Percentiles rank a stretch among this genome's conserved stretches.
Evolutionary conservation across 2,888 invertebrate species (phyloP).

Genomic region (Lepetodrilus schrolli): DNA sequence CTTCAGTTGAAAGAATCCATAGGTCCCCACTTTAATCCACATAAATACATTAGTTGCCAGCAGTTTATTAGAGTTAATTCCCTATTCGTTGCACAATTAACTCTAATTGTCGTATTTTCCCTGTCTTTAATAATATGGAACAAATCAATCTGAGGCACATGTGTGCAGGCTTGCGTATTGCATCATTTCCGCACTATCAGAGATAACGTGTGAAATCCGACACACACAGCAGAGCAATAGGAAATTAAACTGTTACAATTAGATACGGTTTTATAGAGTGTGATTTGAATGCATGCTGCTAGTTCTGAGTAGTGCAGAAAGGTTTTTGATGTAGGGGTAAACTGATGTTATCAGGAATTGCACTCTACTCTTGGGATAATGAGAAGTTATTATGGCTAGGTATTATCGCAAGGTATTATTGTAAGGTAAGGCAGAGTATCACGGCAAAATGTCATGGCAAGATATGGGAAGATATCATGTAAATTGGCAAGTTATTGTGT

Average conservation of each 20-base stretch:
- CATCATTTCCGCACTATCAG: constrained; percentile 8
- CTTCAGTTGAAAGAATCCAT: neutral
- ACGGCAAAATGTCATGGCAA: too few species aligned
- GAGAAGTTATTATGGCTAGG: too few species aligned
- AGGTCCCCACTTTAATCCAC: neutral
- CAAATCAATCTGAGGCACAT: constrained; percentile 33
- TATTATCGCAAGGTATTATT: too few species aligned
- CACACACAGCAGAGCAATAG: neutral
- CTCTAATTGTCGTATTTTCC: constrained; percentile 25
- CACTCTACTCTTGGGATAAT: constrained; percentile 1
- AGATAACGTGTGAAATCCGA: constrained; percentile 7
- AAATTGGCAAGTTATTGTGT: too few species aligned
- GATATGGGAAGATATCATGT: too few species aligned
- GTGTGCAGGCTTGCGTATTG: neutral
- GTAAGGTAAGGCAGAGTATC: too few species aligned
- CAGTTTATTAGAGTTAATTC: constrained; percentile 28
- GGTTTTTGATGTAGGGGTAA: constrained; percentile 20
- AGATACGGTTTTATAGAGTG: constrained; percentile 13
- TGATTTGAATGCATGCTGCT: neutral
- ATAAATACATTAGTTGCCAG: neutral
- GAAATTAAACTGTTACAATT: constrained; percentile 16
- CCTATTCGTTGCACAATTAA: constrained; percentile 9
- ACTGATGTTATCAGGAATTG: constrained; percentile 6
- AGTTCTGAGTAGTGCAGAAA: neutral
- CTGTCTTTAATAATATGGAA: constrained; percentile 31